Evolutionary conservation across 2,113 vertebrate species (phyloP), one percentile per base, ranked within the genome.

Genomic region (Calidris pugnax): DNA sequence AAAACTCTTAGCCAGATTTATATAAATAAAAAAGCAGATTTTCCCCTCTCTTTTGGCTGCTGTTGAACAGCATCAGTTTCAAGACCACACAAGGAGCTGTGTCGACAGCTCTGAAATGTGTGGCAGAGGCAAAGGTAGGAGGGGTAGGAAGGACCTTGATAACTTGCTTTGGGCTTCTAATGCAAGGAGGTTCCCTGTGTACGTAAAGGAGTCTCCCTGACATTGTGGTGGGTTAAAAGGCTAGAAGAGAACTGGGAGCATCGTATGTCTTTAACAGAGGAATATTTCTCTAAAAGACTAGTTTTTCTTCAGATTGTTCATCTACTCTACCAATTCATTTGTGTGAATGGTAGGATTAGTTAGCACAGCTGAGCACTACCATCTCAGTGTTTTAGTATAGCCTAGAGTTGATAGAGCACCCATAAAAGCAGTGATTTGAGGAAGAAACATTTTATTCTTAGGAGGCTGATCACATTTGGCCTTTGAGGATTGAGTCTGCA

Each of bases 1-100:
- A 90, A 96, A 97, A 98, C 95, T 95, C 97, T 96, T 98, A 97
- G 97, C 92, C 96, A 97, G 96, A 96, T 98, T 97, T 98, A 95
- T 97, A 96, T 97, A 97, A 98, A 98, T 96, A 97, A 97, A 97
- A 97, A 97, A 89, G 91, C 95, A 90, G 94, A 76, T 97, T 97
- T 97, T 21, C 84, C 92, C 37, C 84, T 96, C 81, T 95, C 59
- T 96, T 82, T 90, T 63, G 94, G 90, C 94, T 97, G 96, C 92
- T 59, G 85, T 96, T 75, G 87, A 96, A 56, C 73, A 96, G 94
- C 71, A 89, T 96, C 96, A 85, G 83, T 98, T 98, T 97, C 64
- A 75, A 72, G 98, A 98, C 98, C 98, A 98, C 98, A 98, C 97
- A 98, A 88, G 77, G 90, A 95, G 90, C 94, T 82, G 76, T 45